phyloP scores from a whole-genome alignment of 1,140 invertebrate genomes.

The Drosophila nigrodunni region DNA sequence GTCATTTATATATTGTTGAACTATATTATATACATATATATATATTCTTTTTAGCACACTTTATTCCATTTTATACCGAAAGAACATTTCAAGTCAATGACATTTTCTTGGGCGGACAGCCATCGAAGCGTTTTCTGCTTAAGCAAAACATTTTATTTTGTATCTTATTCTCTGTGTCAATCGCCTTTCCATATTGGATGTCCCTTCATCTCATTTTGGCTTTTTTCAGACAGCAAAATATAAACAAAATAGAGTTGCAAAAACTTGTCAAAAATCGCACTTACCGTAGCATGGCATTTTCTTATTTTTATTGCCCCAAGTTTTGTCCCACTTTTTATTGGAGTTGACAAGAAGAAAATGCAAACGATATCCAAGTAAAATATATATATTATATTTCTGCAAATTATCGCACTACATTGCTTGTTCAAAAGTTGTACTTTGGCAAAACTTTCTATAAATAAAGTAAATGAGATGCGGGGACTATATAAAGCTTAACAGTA shows the following conservation, averaged over 20 bases:
- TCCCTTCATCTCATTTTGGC: not conserved
- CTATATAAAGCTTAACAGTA: too few relatives aligned
- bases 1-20: conserved; percentile 29
- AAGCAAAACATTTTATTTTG: conserved; percentile 32
- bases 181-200: conserved; percentile 12
- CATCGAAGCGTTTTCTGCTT: conserved; percentile 18
- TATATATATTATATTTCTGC: conserved; percentile 54
- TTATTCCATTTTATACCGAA: conserved; percentile 43
- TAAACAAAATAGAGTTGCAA: conserved; percentile 39
- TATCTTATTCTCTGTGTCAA: conserved; percentile 35
- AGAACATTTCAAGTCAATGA: conserved; percentile 48
- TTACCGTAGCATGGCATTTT: conserved; percentile 16
- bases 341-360: conserved; percentile 35
- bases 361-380: conserved; percentile 62
- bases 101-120: conserved; percentile 40
- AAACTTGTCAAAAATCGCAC: conserved; percentile 38
- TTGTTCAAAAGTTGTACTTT: conserved; percentile 64
- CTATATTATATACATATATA: conserved; percentile 34
- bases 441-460: conserved; percentile 11
- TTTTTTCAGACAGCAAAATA: conserved; percentile 23
- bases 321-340: conserved; percentile 53
- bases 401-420: conserved; percentile 72
- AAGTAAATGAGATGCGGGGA: not conserved
- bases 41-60: conserved; percentile 38
- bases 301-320: conserved; percentile 24